Conservation (phyloP, 2,888 invertebrate species). For the Andrena hattorfiana region DNA sequence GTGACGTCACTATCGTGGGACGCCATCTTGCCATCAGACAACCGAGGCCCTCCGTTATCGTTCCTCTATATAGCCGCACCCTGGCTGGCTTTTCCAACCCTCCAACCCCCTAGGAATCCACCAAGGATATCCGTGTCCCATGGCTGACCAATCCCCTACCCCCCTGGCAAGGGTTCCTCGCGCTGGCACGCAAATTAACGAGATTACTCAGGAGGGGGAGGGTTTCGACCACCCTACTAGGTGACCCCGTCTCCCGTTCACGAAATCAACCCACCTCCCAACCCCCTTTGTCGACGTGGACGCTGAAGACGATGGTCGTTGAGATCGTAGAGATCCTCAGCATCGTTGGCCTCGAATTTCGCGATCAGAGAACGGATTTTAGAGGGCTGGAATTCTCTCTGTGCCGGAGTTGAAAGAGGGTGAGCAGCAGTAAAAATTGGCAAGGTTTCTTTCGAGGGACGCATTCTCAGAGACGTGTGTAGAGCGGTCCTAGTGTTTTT, state of each 20-base stretch:
- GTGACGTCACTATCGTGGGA: constrained; percentile 84
- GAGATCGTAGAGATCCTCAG: constrained; percentile 27
- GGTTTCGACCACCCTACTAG: constrained; percentile 46
- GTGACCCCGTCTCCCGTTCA: constrained; percentile 31
- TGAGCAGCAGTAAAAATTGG: background rate
- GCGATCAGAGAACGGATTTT: background rate
- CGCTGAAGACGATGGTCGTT: constrained; percentile 15
- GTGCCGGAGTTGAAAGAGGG: background rate
- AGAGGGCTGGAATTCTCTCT: background rate
- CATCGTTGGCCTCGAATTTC: constrained; percentile 23
- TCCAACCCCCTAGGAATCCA: constrained; percentile 50
- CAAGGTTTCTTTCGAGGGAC: too few species aligned
- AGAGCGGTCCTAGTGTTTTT: background rate
- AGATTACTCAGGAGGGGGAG: constrained; percentile 68
- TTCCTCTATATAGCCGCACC: constrained; percentile 75
- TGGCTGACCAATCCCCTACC: constrained; percentile 3
- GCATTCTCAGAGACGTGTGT: too few species aligned
- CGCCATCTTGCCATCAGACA: constrained; percentile 85
- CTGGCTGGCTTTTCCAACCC: constrained; percentile 67
- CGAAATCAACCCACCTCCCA: constrained; percentile 30
- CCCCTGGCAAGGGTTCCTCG: constrained; percentile 24
- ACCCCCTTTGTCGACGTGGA: constrained; percentile 58
- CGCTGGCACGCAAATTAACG: constrained; percentile 77
- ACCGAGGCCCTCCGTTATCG: constrained; percentile 83
- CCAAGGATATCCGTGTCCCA: constrained; percentile 55